A percentile compares a stretch with the other conserved stretches of the same genome.
Conservation (phyloP, 2,113 vertebrate genomes). For the Mus spicilegus region DNA sequence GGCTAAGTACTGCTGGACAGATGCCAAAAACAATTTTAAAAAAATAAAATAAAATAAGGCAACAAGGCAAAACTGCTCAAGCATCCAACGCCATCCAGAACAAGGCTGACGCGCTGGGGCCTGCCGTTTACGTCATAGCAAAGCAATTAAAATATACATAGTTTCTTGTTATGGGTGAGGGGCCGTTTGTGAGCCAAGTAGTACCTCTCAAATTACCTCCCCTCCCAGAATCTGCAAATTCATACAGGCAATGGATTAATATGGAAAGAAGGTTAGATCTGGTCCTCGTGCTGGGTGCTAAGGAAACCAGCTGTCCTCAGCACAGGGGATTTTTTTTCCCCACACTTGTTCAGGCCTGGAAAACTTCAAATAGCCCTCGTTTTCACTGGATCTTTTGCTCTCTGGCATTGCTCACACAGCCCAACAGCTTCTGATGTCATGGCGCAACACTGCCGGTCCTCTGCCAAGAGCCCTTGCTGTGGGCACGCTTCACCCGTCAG, state of each 20-base stretch:
- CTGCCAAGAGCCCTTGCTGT: slow-evolving; percentile 73
- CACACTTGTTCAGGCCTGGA: neutral
- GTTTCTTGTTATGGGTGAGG: slow-evolving; percentile 18
- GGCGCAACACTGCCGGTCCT: slow-evolving; percentile 23
- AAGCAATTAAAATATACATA: slow-evolving; percentile 1
- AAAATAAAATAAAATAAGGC: neutral
- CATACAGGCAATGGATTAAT: slow-evolving; percentile 66
- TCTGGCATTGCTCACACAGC: neutral
- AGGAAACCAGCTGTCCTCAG: slow-evolving; percentile 65
- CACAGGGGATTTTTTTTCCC: slow-evolving; percentile 32
- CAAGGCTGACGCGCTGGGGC: neutral
- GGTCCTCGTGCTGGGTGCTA: neutral
- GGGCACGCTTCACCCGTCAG: slow-evolving; percentile 44
- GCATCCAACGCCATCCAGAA: neutral
- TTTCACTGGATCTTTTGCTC: neutral
- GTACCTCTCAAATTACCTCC: slow-evolving; percentile 71
- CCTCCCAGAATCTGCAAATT: slow-evolving; percentile 57
- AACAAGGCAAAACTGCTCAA: neutral
- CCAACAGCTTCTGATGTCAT: slow-evolving; percentile 69
- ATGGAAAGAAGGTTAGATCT: slow-evolving; percentile 55
- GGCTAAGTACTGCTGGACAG: neutral
- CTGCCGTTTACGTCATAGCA: neutral
- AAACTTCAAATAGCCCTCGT: neutral
- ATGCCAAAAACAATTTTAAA: slow-evolving; percentile 21
- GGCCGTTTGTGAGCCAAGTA: slow-evolving; percentile 67